These are phyloP conservation scores for Colletes collaris DNA, from an alignment of 2,888 invertebrate species.

Conservation along the genomic window DNA sequence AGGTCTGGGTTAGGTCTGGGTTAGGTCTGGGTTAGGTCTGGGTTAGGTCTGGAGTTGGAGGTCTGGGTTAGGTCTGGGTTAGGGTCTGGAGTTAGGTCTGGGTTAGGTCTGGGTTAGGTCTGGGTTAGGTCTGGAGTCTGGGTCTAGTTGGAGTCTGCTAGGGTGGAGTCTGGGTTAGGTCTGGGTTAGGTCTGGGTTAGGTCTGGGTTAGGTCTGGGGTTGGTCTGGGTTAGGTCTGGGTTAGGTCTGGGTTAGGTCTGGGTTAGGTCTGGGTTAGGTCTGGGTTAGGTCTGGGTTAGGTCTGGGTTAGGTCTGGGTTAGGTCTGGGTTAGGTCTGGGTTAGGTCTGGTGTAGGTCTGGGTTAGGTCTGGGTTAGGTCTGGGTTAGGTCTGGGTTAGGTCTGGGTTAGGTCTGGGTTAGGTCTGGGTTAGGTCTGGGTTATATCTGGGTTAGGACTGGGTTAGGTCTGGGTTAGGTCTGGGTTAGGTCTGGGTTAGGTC, in stretches of 20 bases:
- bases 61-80: slow-evolving; percentile 1
- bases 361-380: slow-evolving; percentile 1
- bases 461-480: slow-evolving; percentile 1
- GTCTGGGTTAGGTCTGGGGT: neutral
- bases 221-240: neutral
- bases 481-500: slow-evolving; percentile 1
- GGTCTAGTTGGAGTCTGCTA: too few relatives aligned
- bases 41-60: slow-evolving; percentile 1
- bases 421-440: neutral
- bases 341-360: neutral
- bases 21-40: too few relatives aligned
- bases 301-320: slow-evolving; percentile 1
- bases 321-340: slow-evolving; percentile 1
- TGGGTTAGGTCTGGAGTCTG: slow-evolving; percentile 1
- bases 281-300: slow-evolving; percentile 1
- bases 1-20: too few relatives aligned
- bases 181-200: slow-evolving; percentile 1
- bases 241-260: slow-evolving; percentile 1
- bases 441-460: neutral
- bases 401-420: slow-evolving; percentile 1
- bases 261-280: slow-evolving; percentile 1
- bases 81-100: slow-evolving; percentile 1
- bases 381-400: slow-evolving; percentile 1
- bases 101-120: slow-evolving; percentile 1
- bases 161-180: neutral